Base-by-base conservation (phyloP, 1,140 invertebrate genomes). In the Drosophila teissieri region DNA sequence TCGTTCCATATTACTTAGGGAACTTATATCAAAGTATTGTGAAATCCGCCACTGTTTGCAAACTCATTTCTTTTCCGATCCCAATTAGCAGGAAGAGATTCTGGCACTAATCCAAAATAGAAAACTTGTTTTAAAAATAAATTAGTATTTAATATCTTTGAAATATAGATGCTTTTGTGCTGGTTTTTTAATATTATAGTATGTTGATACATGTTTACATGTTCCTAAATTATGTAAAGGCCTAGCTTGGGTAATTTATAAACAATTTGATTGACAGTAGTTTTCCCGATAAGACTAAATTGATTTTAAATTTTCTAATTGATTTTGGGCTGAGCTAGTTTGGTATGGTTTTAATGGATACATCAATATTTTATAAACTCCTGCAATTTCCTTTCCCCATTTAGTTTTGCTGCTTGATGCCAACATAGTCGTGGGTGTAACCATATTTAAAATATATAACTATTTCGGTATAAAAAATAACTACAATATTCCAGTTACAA, bases 1-100 rank as follows among this genome's bases (percentile, higher is more conserved):
- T 49, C 12, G 31, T 60, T 63, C 10, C 22, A 27, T 12, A 42
- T 62, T 42, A 22, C 60, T 15, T 60, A 42, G 0, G 3, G 14
- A 58, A 19, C 4, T 15, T n/a, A 2, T 7, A 22, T 42, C 12
- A 22, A 2, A 34, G 34, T 2, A 1, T 27, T 37, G 11, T 10
- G 22, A 22, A 19, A 10, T 8, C 27, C 27, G 11, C 11, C 1
- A 10, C 46, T 7, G 12, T 57, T 40, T n/a, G 19, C 10, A 3
- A 11, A 7, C 1, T 15, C 11, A 22, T 22, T 15, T 22, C 34
- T 22, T 37, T 53, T 53, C 51, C 49, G 49, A 36, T 52, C 54
- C 19, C n/a, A 40, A 55, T 42, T 40, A 24, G 17, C 4, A 40
- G 37, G 37, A 24, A 42, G 15, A 24, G 19, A 11, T 24, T 24